These are phyloP conservation scores for Nannobrachium achirus DNA, from an alignment of 2,113 vertebrate genomes.

Conservation along the genomic window DNA sequence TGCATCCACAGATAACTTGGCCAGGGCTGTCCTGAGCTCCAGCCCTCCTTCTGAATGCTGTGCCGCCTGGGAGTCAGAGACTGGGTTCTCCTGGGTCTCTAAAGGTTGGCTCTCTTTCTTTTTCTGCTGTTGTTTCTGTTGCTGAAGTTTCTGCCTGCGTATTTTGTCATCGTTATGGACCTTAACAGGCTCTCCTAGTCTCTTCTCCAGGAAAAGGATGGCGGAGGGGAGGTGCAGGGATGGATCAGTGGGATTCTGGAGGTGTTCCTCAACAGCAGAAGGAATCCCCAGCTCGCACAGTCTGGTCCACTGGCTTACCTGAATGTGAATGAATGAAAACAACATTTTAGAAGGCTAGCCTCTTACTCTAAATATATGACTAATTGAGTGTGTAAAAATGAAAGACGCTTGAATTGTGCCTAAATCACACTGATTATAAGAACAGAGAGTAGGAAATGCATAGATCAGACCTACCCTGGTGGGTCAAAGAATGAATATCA, in stretches of 20 bases:
- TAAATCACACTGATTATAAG: too few relatives aligned
- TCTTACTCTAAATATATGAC: too few relatives aligned
- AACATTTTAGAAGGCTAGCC: too few relatives aligned
- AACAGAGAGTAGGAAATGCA: too few relatives aligned
- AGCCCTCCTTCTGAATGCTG: slow-evolving; percentile 58
- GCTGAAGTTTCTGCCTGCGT: slow-evolving; percentile 90
- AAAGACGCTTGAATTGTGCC: too few relatives aligned
- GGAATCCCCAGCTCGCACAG: slow-evolving; percentile 95
- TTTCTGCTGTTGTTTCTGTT: slow-evolving; percentile 63
- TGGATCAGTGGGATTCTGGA: slow-evolving; percentile 66
- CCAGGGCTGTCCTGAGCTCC: slow-evolving; percentile 87
- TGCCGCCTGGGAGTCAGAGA: not conserved
- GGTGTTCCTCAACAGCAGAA: slow-evolving; percentile 85
- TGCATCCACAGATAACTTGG: slow-evolving; percentile 81
- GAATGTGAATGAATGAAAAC: slow-evolving; percentile 26
- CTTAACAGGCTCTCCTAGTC: slow-evolving; percentile 90
- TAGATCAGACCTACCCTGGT: too few relatives aligned
- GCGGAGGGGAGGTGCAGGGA: slow-evolving; percentile 79
- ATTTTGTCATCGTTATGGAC: slow-evolving; percentile 98
- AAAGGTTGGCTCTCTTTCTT: slow-evolving; percentile 18
- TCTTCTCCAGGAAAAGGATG: slow-evolving; percentile 86
- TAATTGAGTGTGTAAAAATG: too few relatives aligned
- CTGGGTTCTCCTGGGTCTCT: slow-evolving; percentile 7
- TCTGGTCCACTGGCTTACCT: slow-evolving; percentile 98
- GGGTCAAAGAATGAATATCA: too few relatives aligned